Conservation (phyloP, 2,888 invertebrate genomes). For the Sepioteuthis lessoniana region DNA sequence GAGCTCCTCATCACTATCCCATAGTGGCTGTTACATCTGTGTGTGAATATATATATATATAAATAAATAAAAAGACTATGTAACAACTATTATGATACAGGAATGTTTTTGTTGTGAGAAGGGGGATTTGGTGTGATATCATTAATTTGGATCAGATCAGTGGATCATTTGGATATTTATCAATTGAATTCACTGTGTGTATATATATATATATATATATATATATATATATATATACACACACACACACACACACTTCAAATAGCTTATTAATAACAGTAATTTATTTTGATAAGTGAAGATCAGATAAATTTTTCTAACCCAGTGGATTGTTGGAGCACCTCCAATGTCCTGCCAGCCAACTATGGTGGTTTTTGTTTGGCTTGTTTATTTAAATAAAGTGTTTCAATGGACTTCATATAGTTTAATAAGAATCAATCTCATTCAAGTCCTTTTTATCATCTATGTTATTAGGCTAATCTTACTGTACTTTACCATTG, state of each 20-base stretch:
- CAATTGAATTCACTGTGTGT: not conserved
- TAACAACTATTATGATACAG: no score
- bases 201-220: no score
- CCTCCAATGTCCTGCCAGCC: not conserved
- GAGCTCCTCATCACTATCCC: not conserved
- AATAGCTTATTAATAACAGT: not conserved
- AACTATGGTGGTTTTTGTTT: not conserved
- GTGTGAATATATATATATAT: no score
- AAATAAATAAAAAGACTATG: no score
- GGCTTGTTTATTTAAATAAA: not conserved
- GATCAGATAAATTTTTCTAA: not conserved
- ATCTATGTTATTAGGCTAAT: no score
- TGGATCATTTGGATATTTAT: not conserved
- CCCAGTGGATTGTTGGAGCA: not conserved
- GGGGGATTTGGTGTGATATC: conserved; percentile 23
- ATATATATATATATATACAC: no score
- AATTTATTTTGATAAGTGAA: not conserved
- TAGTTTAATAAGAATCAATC: not conserved
- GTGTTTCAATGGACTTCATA: not conserved
- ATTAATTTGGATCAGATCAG: not conserved
- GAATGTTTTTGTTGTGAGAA: not conserved
- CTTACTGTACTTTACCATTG: no score
- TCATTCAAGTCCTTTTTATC: not conserved
- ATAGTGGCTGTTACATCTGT: no score
- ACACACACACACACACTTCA: no score